Evolutionary conservation across 2,888 invertebrate species (phyloP).

Genomic region (Eucriotettix oculatus): DNA sequence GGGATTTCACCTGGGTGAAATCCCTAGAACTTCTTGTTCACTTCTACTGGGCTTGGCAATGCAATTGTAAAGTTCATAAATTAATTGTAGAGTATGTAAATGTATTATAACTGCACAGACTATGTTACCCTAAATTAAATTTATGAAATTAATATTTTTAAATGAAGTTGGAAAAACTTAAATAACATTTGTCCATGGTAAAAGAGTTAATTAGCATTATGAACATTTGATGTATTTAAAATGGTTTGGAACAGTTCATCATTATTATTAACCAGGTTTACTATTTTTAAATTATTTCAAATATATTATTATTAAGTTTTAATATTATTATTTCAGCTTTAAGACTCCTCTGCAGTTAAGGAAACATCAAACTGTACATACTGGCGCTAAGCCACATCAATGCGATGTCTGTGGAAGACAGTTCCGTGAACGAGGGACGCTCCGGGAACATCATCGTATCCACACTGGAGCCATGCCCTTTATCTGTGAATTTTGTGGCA

Average conservation of each 20-base stretch:
- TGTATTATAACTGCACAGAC: too few relatives aligned
- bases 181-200: too few relatives aligned
- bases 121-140: too few relatives aligned
- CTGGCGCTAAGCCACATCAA: slow-evolving; percentile 39
- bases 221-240: too few relatives aligned
- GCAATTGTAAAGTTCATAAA: too few relatives aligned
- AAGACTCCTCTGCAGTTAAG: slow-evolving; percentile 36
- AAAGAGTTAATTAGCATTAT: too few relatives aligned
- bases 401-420: slow-evolving; percentile 42
- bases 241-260: neutral
- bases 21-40: too few relatives aligned
- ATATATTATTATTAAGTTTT: neutral
- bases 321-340: slow-evolving; percentile 22
- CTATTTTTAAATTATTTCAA: neutral
- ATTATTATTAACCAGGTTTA: neutral
- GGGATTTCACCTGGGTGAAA: too few relatives aligned
- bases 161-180: too few relatives aligned
- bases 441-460: slow-evolving; percentile 55
- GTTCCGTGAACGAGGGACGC: slow-evolving; percentile 50
- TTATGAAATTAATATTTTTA: too few relatives aligned
- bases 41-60: too few relatives aligned
- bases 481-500: slow-evolving; percentile 56
- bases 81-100: too few relatives aligned
- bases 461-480: slow-evolving; percentile 68
- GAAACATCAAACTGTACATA: slow-evolving; percentile 40